Evolutionary conservation across 1,140 invertebrate genomes (phyloP).

Genomic region (Armadillidium nasatum): DNA sequence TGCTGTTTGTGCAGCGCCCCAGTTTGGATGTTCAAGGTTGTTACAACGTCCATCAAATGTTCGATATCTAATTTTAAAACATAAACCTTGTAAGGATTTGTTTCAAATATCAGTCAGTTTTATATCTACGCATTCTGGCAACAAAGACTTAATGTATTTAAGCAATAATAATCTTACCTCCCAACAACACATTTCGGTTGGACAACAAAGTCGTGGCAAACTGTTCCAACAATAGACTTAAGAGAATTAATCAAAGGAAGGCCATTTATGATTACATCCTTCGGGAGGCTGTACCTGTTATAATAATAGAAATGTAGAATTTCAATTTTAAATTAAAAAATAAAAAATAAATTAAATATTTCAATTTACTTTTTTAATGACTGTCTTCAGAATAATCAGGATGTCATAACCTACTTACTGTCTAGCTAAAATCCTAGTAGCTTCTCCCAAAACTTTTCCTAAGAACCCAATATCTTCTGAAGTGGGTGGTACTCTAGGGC

Average conservation of each 20-base stretch:
- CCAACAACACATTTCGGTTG: conserved; percentile 53
- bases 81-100: no score
- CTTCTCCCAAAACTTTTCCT: conserved; percentile 76
- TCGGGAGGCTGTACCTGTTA: conserved; percentile 71
- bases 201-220: conserved; percentile 75
- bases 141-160: no score
- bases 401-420: conserved; percentile 60
- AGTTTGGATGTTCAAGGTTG: conserved; percentile 82
- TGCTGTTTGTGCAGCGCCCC: conserved; percentile 79
- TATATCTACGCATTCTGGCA: no score
- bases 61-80: conserved; percentile 63
- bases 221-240: conserved; percentile 76
- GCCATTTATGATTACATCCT: conserved; percentile 80
- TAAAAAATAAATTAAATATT: no score
- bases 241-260: conserved; percentile 83
- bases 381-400: no score
- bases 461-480: conserved; percentile 69
- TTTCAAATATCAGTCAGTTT: no score
- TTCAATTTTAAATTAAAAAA: no score
- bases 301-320: conserved; percentile 18
- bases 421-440: conserved; percentile 75
- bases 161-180: conserved; percentile 56
- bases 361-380: no score
- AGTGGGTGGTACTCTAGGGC: conserved; percentile 44
- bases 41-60: conserved; percentile 87